A percentile compares a stretch with the other conserved stretches of the same genome.
Evolutionary conservation across 92 coral and sea anemone species (phyloP).

Genomic region (Parazoanthus atlanticus): DNA sequence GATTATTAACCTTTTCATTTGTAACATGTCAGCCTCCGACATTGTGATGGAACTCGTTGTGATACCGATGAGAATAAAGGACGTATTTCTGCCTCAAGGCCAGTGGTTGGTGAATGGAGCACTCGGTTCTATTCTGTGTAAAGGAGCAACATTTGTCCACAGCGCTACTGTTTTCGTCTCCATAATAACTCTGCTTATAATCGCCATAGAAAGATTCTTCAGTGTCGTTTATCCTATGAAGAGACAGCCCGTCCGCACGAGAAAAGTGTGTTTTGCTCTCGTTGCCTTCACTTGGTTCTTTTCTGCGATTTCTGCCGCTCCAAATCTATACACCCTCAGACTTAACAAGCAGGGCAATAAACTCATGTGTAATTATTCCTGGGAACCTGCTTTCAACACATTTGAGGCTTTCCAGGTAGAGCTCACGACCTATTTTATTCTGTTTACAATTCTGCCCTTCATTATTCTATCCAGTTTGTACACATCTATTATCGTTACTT

Average conservation of each 20-base stretch:
- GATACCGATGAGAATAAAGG: slow-evolving; percentile 41
- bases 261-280: slow-evolving; percentile 38
- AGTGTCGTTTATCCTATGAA: slow-evolving; percentile 53
- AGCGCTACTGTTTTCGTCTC: slow-evolving; percentile 42
- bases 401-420: not conserved
- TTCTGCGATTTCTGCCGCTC: slow-evolving; percentile 22
- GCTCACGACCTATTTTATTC: slow-evolving; percentile 7
- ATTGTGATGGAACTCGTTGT: slow-evolving; percentile 29
- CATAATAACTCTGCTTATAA: slow-evolving; percentile 50
- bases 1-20: slow-evolving; percentile 56
- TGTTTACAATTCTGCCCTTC: slow-evolving; percentile 48
- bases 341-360: not conserved
- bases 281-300: slow-evolving; percentile 51
- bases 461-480: slow-evolving; percentile 35
- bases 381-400: slow-evolving; percentile 42
- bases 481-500: slow-evolving; percentile 41
- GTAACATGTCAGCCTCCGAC: slow-evolving; percentile 63
- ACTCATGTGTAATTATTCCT: slow-evolving; percentile 1
- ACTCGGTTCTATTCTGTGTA: slow-evolving; percentile 49
- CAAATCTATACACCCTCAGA: slow-evolving; percentile 30
- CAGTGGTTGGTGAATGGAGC: slow-evolving; percentile 48
- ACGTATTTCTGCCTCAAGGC: slow-evolving; percentile 33
- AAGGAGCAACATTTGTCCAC: slow-evolving; percentile 9
- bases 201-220: slow-evolving; percentile 61
- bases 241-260: slow-evolving; percentile 43